phyloP scores from a whole-genome alignment of 2,888 invertebrate species.

The Athetis lepigone region DNA sequence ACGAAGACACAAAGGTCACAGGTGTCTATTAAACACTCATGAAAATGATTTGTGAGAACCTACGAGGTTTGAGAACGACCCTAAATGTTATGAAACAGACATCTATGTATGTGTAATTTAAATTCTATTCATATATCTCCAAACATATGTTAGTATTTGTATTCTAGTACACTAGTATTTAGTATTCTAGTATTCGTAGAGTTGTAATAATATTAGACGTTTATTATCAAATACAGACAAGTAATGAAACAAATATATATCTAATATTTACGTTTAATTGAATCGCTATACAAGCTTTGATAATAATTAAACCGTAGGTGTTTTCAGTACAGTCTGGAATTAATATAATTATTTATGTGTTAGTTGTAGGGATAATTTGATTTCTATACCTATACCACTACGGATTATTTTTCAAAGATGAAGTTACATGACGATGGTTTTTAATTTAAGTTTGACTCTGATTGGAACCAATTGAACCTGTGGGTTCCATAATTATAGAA shows the following conservation, averaged over 20 bases:
- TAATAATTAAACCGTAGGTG: conserved; percentile 7
- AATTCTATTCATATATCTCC: conserved; percentile 26
- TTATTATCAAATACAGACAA: conserved; percentile 16
- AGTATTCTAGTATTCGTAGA: conserved; percentile 10
- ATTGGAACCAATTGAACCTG: no score
- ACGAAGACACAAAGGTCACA: conserved; percentile 17
- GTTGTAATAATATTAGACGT: conserved; percentile 27
- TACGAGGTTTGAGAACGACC: conserved; percentile 1
- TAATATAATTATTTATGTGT: conserved; percentile 4
- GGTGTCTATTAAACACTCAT: conserved; percentile 44
- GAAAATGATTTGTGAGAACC: conserved; percentile 53
- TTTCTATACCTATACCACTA: no score
- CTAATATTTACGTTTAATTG: conserved; percentile 23
- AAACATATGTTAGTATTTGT: conserved; percentile 21
- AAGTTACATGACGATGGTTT: no score
- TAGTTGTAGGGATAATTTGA: neutral
- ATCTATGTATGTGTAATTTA: conserved; percentile 9
- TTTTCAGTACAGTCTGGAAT: neutral
- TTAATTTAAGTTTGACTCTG: no score
- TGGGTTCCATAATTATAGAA: no score
- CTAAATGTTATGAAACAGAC: conserved; percentile 35
- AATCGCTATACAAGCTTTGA: conserved; percentile 12
- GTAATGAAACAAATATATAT: conserved; percentile 21
- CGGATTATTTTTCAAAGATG: no score
- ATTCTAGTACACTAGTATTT: no score